Evolutionary conservation across 2,113 vertebrate species (phyloP).

Genomic region (Rhynchopsitta pachyrhyncha): DNA sequence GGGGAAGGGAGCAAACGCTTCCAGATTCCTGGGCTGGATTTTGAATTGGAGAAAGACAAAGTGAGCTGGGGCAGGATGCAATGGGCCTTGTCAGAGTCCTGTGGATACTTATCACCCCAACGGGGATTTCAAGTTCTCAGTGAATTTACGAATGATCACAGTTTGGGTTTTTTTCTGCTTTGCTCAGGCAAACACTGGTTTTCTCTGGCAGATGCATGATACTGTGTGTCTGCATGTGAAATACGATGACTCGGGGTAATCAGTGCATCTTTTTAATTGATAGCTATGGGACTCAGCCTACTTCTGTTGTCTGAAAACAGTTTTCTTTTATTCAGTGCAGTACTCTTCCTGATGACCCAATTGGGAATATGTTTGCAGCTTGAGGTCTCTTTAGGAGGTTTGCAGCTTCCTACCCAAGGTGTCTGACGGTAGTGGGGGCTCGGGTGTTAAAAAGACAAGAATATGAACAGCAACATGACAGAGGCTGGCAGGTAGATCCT

Average conservation of each 20-base stretch:
- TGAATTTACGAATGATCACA: not conserved
- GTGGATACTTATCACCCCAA: not conserved
- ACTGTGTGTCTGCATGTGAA: not conserved
- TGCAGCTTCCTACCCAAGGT: not conserved
- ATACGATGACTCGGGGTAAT: not conserved
- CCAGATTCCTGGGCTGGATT: not conserved
- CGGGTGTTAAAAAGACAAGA: not conserved
- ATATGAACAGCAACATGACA: not conserved
- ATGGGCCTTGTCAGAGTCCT: not conserved
- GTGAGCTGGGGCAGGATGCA: not conserved
- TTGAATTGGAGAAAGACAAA: not conserved
- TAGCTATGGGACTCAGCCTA: not conserved
- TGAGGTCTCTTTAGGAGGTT: not conserved
- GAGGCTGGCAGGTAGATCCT: constrained; percentile 2
- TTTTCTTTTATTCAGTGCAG: not conserved
- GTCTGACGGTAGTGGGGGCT: not conserved
- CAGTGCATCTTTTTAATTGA: not conserved
- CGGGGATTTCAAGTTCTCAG: not conserved
- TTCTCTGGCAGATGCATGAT: not conserved
- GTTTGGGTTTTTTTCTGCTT: not conserved
- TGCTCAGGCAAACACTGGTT: not conserved
- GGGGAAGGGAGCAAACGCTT: not conserved
- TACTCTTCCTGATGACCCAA: not conserved
- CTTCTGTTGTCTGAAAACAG: not conserved
- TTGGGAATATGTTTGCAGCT: not conserved